phyloP scores from a whole-genome alignment of 2,888 invertebrate species.

The Tetanocera ferruginea region DNA sequence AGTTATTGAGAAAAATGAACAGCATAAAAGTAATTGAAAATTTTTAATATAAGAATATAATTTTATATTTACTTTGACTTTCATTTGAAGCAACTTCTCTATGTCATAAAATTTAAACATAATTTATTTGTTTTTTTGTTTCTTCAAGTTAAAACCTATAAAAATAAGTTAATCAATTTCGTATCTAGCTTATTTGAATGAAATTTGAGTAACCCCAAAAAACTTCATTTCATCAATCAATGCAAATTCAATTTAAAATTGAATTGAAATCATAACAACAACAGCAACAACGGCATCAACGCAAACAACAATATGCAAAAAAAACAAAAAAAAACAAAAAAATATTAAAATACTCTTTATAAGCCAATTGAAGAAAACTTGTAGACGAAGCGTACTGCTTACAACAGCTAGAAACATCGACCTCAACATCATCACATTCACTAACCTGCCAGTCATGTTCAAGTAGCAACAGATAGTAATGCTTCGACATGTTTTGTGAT shows the following conservation, averaged over 20 bases:
- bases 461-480: background rate
- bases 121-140: background rate
- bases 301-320: no score
- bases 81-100: no score
- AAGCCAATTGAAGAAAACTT: background rate
- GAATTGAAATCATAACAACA: slow-evolving; percentile 13
- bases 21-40: background rate
- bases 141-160: background rate
- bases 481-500: background rate
- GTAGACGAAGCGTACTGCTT: background rate
- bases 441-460: background rate
- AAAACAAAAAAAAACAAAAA: background rate
- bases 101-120: no score
- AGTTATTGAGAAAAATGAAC: background rate
- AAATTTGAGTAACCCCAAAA: background rate
- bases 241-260: slow-evolving; percentile 24
- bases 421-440: background rate
- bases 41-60: background rate
- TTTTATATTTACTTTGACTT: background rate
- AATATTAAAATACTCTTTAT: background rate
- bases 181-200: background rate
- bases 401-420: background rate
- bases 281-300: background rate
- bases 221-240: background rate
- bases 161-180: background rate